Percentiles rank a stretch among this genome's conserved stretches.
phyloP scores from a whole-genome alignment of 1,140 invertebrate species.

The Drosophila littoralis region DNA sequence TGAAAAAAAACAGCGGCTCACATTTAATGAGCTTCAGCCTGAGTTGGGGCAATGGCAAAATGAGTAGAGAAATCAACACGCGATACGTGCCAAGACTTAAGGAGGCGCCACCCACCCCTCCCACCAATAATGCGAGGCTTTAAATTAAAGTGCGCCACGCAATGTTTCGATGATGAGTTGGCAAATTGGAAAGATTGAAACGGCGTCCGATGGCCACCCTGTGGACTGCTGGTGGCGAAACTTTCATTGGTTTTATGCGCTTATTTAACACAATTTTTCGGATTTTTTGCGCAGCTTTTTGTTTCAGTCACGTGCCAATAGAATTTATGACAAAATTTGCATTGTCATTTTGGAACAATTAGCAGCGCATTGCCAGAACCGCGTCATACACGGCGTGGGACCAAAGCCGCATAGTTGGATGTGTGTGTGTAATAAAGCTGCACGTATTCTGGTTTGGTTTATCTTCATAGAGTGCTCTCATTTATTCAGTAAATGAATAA shows the following conservation, averaged over 20 bases:
- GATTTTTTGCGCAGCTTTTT: conserved; percentile 64
- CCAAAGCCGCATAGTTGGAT: conserved; percentile 25
- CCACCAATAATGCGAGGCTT: conserved; percentile 26
- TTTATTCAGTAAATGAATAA: conserved; percentile 42
- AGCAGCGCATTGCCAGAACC: conserved; percentile 41
- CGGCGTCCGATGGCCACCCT: conserved; percentile 31
- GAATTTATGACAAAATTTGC: conserved; percentile 60
- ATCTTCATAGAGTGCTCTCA: neutral
- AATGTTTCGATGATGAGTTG: conserved; percentile 62
- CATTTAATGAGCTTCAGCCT: conserved; percentile 22
- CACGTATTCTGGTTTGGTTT: conserved; percentile 17
- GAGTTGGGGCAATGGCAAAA: conserved; percentile 35
- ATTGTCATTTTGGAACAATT: conserved; percentile 74
- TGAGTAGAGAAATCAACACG: conserved; percentile 26
- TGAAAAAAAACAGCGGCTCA: conserved; percentile 42
- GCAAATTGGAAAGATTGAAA: conserved; percentile 62
- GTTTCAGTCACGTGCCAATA: conserved; percentile 38
- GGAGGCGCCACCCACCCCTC: neutral
- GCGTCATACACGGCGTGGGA: conserved; percentile 54
- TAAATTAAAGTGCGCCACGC: conserved; percentile 58
- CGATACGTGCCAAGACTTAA: conserved; percentile 56
- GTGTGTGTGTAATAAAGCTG: conserved; percentile 63
- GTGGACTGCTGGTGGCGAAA: conserved; percentile 48
- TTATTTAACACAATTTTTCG: conserved; percentile 81
- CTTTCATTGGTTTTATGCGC: conserved; percentile 77